Percentiles rank a stretch among this genome's conserved stretches.
Evolutionary conservation across 2,888 invertebrate species (phyloP).

Genomic region (Griposia aprilina): DNA sequence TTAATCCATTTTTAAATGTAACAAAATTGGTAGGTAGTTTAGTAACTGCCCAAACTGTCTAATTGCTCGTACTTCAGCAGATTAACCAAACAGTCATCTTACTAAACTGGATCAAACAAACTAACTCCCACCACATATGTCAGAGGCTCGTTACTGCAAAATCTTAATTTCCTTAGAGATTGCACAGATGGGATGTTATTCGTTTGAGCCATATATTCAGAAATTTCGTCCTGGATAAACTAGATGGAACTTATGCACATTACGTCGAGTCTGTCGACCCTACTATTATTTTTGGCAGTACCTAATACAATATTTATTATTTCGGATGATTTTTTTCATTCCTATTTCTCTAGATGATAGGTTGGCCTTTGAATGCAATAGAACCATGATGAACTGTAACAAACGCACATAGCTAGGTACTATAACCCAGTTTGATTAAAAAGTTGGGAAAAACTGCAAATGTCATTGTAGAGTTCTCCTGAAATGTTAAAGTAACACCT

Average conservation of each 20-base stretch:
- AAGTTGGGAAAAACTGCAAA: not conserved
- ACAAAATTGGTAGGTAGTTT: not conserved
- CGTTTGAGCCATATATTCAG: not conserved
- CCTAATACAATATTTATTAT: not conserved
- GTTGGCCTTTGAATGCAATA: not conserved
- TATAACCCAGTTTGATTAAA: not conserved
- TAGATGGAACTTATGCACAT: not conserved
- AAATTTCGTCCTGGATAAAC: not conserved
- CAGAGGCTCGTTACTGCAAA: slow-evolving; percentile 15
- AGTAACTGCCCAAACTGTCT: slow-evolving; percentile 2
- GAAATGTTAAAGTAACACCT: not conserved
- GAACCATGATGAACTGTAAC: not conserved
- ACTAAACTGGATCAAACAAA: slow-evolving; percentile 34
- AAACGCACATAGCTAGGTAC: too few species aligned
- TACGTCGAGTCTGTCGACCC: not conserved
- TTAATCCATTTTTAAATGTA: not conserved
- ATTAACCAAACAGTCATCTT: not conserved
- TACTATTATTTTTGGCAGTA: not conserved
- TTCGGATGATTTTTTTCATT: not conserved
- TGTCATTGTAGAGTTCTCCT: not conserved
- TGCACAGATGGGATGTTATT: not conserved
- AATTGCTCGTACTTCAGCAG: not conserved
- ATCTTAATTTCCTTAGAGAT: slow-evolving; percentile 24
- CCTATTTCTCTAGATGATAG: not conserved
- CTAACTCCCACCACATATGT: not conserved